phyloP scores from a whole-genome alignment of 2,113 vertebrate genomes.

The Columbina picui region DNA sequence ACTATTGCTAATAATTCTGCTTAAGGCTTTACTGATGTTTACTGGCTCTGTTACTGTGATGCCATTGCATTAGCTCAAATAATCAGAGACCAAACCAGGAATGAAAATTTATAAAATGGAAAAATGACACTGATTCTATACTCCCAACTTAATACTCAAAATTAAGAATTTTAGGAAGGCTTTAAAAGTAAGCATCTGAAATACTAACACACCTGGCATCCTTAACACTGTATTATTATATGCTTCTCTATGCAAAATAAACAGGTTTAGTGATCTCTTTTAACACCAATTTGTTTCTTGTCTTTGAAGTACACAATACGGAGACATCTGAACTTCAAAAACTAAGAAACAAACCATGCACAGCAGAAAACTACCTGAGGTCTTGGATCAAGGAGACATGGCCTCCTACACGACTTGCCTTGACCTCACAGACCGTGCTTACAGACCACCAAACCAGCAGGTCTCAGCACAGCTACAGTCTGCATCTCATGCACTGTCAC shows the following conservation, averaged over 20 bases:
- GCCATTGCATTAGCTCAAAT: neutral
- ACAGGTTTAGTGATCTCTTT: neutral
- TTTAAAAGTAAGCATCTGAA: neutral
- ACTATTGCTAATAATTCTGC: neutral
- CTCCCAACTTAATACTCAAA: neutral
- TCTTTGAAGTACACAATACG: neutral
- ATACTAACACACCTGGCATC: neutral
- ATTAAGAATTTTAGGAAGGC: neutral
- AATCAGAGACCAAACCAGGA: neutral
- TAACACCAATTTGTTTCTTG: neutral
- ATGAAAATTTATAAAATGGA: neutral
- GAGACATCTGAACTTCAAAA: neutral
- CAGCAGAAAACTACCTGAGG: neutral
- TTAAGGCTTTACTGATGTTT: neutral
- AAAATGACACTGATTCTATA: neutral
- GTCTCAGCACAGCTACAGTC: neutral
- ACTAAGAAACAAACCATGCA: neutral
- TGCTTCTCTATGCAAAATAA: neutral
- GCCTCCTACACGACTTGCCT: neutral
- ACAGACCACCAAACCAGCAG: neutral
- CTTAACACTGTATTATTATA: neutral
- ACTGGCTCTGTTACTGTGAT: neutral
- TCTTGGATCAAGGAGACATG: accelerated
- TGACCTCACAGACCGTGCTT: neutral
- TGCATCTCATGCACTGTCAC: neutral